Evolutionary conservation across 2,888 invertebrate genomes (phyloP).

Genomic region (Deilephila elpenor): DNA sequence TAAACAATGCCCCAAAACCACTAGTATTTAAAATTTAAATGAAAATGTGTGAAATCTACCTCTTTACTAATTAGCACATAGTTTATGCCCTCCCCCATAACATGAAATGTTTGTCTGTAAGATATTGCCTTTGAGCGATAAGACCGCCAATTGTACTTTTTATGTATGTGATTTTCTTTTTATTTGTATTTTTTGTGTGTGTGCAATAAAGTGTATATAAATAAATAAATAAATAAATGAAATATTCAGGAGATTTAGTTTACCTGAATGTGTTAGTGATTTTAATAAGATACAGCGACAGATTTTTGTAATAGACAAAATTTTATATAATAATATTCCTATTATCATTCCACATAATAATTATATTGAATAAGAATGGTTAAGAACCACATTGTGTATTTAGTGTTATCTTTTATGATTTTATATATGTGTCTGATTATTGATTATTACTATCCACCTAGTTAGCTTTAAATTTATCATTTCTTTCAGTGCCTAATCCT

Average conservation of each 20-base stretch:
- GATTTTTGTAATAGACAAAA: neutral
- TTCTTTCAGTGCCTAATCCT: no score
- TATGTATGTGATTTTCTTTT: no score
- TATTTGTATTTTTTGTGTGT: no score
- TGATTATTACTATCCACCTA: neutral
- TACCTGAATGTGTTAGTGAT: neutral
- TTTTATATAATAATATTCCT: neutral
- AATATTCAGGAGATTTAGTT: neutral
- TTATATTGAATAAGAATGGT: neutral
- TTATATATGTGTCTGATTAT: neutral
- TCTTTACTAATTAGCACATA: slow-evolving; percentile 15
- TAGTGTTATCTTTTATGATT: neutral
- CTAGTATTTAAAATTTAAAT: neutral
- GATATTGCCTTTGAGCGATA: no score
- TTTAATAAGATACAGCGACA: neutral
- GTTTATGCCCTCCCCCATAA: neutral
- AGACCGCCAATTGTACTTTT: no score
- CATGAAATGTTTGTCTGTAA: no score
- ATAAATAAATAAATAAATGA: no score
- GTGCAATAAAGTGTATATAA: no score
- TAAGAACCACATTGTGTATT: neutral
- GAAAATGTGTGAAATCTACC: slow-evolving; percentile 23
- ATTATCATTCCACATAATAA: neutral
- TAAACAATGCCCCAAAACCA: slow-evolving; percentile 25
- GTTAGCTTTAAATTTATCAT: no score